Conservation (phyloP, 2,113 vertebrate species). For the Tympanuchus pallidicinctus region DNA sequence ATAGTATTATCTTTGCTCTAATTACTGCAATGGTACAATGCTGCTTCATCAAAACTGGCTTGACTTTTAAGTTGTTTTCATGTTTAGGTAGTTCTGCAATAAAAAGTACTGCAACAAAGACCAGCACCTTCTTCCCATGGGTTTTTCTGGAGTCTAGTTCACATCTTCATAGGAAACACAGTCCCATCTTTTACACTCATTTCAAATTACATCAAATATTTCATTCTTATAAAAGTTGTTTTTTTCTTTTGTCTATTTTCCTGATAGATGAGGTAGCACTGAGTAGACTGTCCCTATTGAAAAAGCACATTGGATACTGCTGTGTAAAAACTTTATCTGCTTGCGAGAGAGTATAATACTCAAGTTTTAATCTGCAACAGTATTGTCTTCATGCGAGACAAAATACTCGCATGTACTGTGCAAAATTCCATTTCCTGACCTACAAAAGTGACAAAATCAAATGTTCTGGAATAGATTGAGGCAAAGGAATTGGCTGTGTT, state of each 20-base stretch:
- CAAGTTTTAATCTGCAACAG: background rate
- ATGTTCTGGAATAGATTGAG: background rate
- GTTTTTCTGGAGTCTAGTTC: background rate
- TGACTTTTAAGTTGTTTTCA: background rate
- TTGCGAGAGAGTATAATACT: background rate
- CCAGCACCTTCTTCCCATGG: background rate
- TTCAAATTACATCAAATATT: background rate
- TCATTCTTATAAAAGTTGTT: background rate
- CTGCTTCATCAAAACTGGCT: background rate
- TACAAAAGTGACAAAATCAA: background rate
- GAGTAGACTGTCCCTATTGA: background rate
- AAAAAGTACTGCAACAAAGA: background rate
- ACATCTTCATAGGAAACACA: background rate
- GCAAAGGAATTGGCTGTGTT: background rate
- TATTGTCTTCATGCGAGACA: background rate
- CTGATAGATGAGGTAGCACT: background rate
- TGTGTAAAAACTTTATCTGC: background rate
- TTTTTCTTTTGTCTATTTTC: background rate
- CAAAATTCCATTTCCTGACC: background rate
- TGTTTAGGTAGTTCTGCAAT: background rate
- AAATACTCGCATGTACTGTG: background rate
- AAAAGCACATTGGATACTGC: background rate
- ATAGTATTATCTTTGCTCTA: background rate
- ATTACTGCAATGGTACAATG: background rate
- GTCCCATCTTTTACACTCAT: fast-evolving